Base-by-base conservation (phyloP, 2,797 vertebrate genomes). In the Poeciliopsis paucimaculata region DNA sequence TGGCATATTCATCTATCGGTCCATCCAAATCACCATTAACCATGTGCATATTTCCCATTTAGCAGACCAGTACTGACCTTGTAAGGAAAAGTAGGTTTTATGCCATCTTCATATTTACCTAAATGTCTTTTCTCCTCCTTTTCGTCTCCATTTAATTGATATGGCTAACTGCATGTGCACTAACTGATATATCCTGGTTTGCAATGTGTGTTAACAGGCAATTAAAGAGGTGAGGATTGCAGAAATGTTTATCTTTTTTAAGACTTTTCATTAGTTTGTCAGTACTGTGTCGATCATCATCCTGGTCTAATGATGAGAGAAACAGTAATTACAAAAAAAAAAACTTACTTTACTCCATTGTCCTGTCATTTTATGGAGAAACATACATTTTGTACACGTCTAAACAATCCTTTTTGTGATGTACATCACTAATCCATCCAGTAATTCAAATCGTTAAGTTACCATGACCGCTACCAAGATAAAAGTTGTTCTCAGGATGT, bases 401-500 rank as follows among this genome's bases (percentile, higher is more conserved):
- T 2, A 28, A 51, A 68, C 2, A 43, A 26, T 28, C 1, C 1
- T 55, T 41, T 41, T 60, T 75, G 20, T 15, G 0, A 16, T 3
- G 28, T 47, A 2, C 43, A 73, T 18, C 20, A 68, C 2, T 68
- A 79, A 68, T 79, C 72, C 68, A 70, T 79, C 57, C 4, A 28
- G 39, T 36, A 55, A 82, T 78, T 84, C n/a, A 68, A 36, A 13
- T 53, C 3, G 39, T 80, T 72, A 10, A 62, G 31, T 77, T 36
- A 13, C 53, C 31, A 34, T 18, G 31, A 72, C 77, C 39, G 23
- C 11, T 8, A 7, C 46, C 68, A 66, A 76, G 72, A 49, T 66
- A 64, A 86, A 89, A 80, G 75, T 87, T 89, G 86, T 55, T 81
- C 76, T 84, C 47, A 60, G 77, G 85, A 89, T 77, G 80, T 78